phyloP scores from a whole-genome alignment of 2,888 invertebrate species.

The Alcis repandata region DNA sequence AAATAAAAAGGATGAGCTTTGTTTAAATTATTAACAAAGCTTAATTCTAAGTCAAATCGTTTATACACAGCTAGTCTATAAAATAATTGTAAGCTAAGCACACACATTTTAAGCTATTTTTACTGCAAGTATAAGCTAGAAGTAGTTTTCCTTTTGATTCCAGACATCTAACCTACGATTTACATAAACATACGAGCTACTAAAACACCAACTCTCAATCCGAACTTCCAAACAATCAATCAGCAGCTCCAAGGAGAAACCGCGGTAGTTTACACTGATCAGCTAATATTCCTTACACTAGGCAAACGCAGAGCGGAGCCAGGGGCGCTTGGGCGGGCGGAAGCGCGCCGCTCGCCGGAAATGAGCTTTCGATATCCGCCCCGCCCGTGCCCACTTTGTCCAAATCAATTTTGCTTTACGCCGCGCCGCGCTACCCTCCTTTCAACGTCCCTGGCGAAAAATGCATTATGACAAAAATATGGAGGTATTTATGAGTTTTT shows the following conservation, averaged over 20 bases:
- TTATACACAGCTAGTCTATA: no score
- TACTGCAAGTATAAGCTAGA: no score
- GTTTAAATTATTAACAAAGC: no score
- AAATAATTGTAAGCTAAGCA: no score
- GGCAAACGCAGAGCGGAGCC: constrained; percentile 41
- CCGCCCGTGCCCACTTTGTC: constrained; percentile 69
- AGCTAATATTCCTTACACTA: constrained; percentile 36
- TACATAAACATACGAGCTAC: constrained; percentile 2
- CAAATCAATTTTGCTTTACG: constrained; percentile 78
- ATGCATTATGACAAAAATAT: constrained; percentile 45
- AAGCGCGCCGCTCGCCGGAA: constrained; percentile 69
- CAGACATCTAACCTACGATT: no score
- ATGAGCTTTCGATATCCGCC: constrained; percentile 79
- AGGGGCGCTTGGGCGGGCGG: constrained; percentile 51
- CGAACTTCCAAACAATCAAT: constrained; percentile 26
- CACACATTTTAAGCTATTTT: no score
- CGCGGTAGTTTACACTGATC: constrained; percentile 27
- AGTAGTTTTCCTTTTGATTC: no score
- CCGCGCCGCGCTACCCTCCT: constrained; percentile 43
- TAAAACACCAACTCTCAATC: constrained; percentile 9
- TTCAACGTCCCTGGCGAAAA: constrained; percentile 45
- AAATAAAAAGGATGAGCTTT: no score
- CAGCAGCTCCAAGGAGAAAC: constrained; percentile 13
- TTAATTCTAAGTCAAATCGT: no score
- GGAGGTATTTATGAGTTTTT: background rate